Evolutionary conservation across 2,797 vertebrate genomes (phyloP), one percentile per base, ranked within the genome.

Genomic region (Tympanoctomys barrerae): DNA sequence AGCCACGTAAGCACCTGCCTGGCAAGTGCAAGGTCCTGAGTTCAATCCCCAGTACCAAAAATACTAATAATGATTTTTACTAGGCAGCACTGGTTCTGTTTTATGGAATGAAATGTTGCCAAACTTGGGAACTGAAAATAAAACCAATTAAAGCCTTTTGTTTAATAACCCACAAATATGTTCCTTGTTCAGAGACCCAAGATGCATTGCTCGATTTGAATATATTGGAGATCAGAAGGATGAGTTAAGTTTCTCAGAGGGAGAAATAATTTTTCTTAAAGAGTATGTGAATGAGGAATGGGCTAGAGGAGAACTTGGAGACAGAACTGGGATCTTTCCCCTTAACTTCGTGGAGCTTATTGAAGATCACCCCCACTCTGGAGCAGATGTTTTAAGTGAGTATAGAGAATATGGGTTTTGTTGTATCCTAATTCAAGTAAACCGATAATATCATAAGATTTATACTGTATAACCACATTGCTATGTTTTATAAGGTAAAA

Each of bases 241-340:
- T 24, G 99, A 99, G 98, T 98, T 99, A 96, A 98, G 99, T 46
- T 99, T 99, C 98, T 98, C 97, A 9, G 99, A 99, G 98, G 99
- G 99, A 59, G 99, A 99, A 75, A 98, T 99, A 89, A 99, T 99
- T 98, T 87, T 97, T 97, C 99, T 99, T 91, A 99, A 98, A 95
- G 99, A 99, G 96, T 99, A 99, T 33, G 39, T 99, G 80, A 99
- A 99, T 92, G 98, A 99, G 87, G 99, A 99, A 5, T 99, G 99
- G 99, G 99, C 98, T 61, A 98, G 98, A 95, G 99, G 99, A 93
- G 98, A 99, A 96, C 90, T 99, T 0, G 98, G 98, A 78, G 93
- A 82, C 96, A 83, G 13, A 0, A 96, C 94, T 22, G 99, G 99
- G 91, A 99, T 99, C 97, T 99, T 99, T 95, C 99, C 99, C 36